Conservation (phyloP, 2,888 invertebrate genomes). For the Temnothorax ravouxi region DNA sequence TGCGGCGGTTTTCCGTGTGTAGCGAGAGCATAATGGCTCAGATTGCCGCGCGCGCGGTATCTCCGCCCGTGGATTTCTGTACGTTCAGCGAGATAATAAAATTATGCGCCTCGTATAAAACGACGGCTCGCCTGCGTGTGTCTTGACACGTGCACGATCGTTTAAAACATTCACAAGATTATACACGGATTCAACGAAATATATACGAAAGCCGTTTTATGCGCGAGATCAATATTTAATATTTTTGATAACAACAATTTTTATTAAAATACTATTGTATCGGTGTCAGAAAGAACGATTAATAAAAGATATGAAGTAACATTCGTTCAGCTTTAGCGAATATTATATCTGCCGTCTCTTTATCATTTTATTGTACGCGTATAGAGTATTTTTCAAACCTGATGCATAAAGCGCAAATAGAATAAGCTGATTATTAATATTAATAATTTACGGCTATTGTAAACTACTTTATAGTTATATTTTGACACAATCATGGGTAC, state of each 20-base stretch:
- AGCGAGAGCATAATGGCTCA: conserved; percentile 39
- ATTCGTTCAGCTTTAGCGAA: not conserved
- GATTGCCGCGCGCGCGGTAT: conserved; percentile 36
- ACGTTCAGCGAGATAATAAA: conserved; percentile 40
- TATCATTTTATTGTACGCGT: not conserved
- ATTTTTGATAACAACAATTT: conserved; percentile 25
- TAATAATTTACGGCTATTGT: not conserved
- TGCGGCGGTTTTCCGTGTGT: conserved; percentile 19
- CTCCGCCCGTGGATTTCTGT: conserved; percentile 24
- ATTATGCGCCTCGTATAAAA: conserved; percentile 54
- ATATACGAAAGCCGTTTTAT: not conserved
- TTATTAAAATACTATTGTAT: conserved; percentile 13
- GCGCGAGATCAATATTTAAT: conserved; percentile 10
- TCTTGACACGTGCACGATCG: conserved; percentile 25
- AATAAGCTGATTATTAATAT: conserved; percentile 21
- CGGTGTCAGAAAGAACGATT: not conserved
- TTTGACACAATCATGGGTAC: not conserved
- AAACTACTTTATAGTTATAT: not conserved
- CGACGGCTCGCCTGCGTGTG: conserved; percentile 22
- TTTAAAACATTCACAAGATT: conserved; percentile 37
- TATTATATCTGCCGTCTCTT: not conserved
- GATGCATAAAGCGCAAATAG: not conserved
- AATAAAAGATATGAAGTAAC: conserved; percentile 1
- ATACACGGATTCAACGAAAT: conserved; percentile 21
- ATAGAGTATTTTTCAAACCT: not conserved